Evolutionary conservation across 2,888 invertebrate genomes (phyloP).

Genomic region (Protonemura montana): DNA sequence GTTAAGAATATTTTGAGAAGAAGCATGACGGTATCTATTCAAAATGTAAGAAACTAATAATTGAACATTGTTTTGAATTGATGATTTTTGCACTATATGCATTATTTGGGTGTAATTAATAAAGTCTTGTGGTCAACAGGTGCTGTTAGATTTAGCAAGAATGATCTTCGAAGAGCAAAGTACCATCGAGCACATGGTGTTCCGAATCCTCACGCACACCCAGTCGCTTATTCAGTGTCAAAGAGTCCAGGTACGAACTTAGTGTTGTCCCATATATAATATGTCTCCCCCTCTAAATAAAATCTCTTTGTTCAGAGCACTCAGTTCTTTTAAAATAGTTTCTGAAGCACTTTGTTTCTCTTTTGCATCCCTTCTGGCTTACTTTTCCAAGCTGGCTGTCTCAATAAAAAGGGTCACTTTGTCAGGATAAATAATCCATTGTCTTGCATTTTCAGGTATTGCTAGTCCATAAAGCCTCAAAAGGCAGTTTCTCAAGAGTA

Average conservation of each 20-base stretch:
- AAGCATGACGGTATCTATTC: too few species aligned
- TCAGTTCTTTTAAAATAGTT: too few species aligned
- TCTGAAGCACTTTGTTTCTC: too few species aligned
- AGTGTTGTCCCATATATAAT: background rate
- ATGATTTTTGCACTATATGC: too few species aligned
- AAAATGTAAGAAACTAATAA: too few species aligned
- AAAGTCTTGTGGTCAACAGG: conserved; percentile 58
- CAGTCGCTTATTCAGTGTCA: conserved; percentile 94
- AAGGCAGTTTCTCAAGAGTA: conserved; percentile 91
- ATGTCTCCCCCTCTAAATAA: background rate
- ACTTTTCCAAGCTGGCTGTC: too few species aligned
- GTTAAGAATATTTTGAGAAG: too few species aligned
- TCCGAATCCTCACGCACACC: conserved; percentile 91
- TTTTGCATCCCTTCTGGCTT: too few species aligned
- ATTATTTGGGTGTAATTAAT: too few species aligned
- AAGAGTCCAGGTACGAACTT: conserved; percentile 79
- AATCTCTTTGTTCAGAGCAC: too few species aligned
- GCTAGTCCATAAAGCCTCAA: conserved; percentile 87
- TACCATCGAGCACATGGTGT: conserved; percentile 94
- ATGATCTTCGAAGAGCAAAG: conserved; percentile 98
- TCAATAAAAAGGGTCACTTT: background rate
- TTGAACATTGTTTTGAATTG: too few species aligned
- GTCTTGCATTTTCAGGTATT: conserved; percentile 69
- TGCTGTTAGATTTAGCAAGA: conserved; percentile 89
- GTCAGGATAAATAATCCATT: background rate